These are phyloP conservation scores for Syrrhaptes paradoxus DNA, from an alignment of 2,113 vertebrate species.

Conservation along the genomic window DNA sequence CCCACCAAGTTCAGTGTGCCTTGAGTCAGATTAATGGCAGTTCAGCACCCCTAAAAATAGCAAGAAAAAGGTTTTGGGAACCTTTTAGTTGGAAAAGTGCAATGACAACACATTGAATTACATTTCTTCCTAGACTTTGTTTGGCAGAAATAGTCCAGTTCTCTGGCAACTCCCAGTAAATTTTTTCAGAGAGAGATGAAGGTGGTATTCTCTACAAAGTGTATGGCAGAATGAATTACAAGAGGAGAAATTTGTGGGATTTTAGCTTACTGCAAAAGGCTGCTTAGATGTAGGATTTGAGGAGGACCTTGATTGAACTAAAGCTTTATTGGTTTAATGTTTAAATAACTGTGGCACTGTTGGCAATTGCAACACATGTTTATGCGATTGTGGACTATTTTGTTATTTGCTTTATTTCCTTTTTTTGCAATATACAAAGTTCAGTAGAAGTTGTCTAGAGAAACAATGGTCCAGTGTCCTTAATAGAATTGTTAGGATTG, in stretches of 20 bases:
- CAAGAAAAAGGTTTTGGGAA: neutral
- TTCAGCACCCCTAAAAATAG: neutral
- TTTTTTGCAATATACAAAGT: neutral
- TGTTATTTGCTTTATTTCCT: neutral
- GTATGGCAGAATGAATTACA: neutral
- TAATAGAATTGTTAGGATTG: neutral
- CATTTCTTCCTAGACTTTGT: neutral
- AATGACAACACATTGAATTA: neutral
- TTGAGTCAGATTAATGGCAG: neutral
- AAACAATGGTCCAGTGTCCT: neutral
- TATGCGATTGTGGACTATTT: neutral
- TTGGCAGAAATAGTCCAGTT: neutral
- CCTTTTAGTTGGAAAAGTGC: neutral
- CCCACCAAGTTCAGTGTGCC: neutral
- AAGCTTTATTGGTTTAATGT: neutral
- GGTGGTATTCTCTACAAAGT: neutral
- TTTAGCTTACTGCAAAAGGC: constrained; percentile 9
- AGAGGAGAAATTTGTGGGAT: neutral
- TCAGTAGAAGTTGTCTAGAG: neutral
- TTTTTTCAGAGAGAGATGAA: constrained; percentile 30
- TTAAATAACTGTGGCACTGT: neutral
- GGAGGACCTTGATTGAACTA: neutral
- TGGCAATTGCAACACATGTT: neutral
- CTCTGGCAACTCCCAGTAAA: neutral
- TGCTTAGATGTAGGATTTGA: constrained; percentile 19